Base-by-base conservation (phyloP, 1,140 invertebrate genomes). In the Micrasema longulum region DNA sequence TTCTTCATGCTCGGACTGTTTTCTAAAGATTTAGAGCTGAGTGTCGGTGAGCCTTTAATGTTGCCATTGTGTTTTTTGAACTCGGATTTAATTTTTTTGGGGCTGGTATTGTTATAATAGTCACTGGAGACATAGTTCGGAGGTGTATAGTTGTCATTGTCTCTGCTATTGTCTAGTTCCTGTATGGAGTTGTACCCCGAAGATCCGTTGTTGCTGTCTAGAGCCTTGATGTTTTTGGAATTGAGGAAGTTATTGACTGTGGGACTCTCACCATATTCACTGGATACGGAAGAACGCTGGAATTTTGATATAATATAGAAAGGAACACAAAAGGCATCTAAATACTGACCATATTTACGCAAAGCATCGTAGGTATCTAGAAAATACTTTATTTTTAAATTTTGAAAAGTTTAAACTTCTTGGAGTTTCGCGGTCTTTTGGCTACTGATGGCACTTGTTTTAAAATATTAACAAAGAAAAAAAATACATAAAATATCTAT, bases 91-190 rank as follows among this genome's bases (percentile, higher is more conserved):
- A 38, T 45, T 52, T 53, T 67, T 23, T 35, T 67, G 6, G 57
- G 57, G 22, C 57, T 63, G 14, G 38, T 11, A 22, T 63, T 41
- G 14, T 18, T 43, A n/a, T 63, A 63, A 20, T 60, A 60, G 38
- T 60, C 35, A 12, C 1, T 9, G 0, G 55, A 36, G 14, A 36
- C 7, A 35, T 35, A 16, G 36, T 78, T 72, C 12, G 78, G 77
- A 7, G 78, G 79, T 0, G 79, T 79, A 22, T 76, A 79, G 36
- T 75, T 71, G 69, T 72, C 77, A 71, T 77, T 74, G 50, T 73
- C 74, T 36, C 69, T 74, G 41, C 31, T 35, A 36, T 76, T 70
- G 2, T 71, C 52, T 1, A 77, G 76, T 26, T 64, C 69, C 41
- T 71, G 69, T 10, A 71, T 65, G 7, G 69, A 64, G 22, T 45